Base-by-base conservation (phyloP, 2,797 vertebrate species). In the Sebastes nivosus region DNA sequence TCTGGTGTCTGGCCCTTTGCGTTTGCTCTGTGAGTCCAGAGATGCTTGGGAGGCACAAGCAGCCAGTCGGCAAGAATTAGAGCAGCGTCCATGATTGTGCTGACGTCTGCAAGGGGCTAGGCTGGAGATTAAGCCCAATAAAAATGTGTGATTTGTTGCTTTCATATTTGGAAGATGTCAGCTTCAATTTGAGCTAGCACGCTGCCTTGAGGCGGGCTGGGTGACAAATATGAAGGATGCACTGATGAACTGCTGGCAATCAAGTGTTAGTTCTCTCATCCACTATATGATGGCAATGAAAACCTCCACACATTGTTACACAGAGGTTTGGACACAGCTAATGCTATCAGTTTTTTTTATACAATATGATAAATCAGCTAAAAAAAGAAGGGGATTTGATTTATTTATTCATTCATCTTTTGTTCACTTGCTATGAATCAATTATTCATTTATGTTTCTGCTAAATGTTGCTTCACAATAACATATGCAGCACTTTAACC, bases 151-250 rank as follows among this genome's bases (percentile, higher is more conserved):
- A 96, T 96, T 95, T 95, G 95, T 95, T 94, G 94, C 95, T 95
- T 95, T 96, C 95, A 95, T 95, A 96, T 96, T 96, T 96, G 94
- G 94, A 92, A 87, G 92, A 91, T 94, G 95, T 96, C 96, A 96
- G 93, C 94, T 95, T 92, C 93, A 93, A 95, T 96, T 94, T 94
- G 91, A 95, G 94, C 89, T 85, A 91, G 90, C 92, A 86, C 67
- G 57, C 84, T 86, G 93, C 94, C 94, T 87, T 25, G 69, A 93
- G 88, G 95, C 90, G 72, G 87, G 84, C 88, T 75, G 87, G 84
- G 88, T 95, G 95, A 95, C 95, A 94, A 91, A 92, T 92, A 92
- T 93, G 91, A 94, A 87, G 93, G 94, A 96, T 92, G 93, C 93
- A 87, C 94, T 95, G 94, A 96, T 95, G 94, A 96, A 96, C 94